A percentile compares a stretch with the other conserved stretches of the same genome.
Conservation (phyloP, 2,888 invertebrate species). For the Odontocerum albicorne region DNA sequence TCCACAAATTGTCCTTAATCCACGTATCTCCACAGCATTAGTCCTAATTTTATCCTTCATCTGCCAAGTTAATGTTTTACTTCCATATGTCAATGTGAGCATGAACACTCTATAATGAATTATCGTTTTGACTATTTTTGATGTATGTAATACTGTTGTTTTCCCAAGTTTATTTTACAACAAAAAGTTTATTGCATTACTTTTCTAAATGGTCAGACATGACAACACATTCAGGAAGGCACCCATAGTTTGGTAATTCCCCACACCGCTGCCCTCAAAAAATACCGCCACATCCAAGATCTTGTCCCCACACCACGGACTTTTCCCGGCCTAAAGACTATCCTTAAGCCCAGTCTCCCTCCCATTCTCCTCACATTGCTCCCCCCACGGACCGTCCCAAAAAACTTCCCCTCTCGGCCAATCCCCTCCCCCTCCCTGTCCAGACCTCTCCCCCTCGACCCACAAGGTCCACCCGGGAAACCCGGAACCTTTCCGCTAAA, state of each 20-base stretch:
- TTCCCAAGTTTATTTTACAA: too few species aligned
- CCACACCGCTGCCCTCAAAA: constrained; percentile 17
- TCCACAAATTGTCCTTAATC: too few species aligned
- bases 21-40: too few species aligned
- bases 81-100: too few species aligned
- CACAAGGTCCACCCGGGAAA: constrained; percentile 18
- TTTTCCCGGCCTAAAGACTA: not conserved
- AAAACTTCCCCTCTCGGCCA: constrained; percentile 4
- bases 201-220: too few species aligned
- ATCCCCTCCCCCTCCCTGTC: constrained; percentile 7
- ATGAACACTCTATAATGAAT: too few species aligned
- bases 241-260: constrained; percentile 33
- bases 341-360: not conserved
- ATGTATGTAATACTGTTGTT: too few species aligned
- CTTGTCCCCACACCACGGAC: not conserved
- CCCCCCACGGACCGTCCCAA: not conserved
- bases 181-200: too few species aligned
- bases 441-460: not conserved
- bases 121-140: too few species aligned
- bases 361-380: not conserved
- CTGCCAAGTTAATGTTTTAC: too few species aligned
- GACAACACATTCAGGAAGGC: not conserved
- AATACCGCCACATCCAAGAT: constrained; percentile 15
- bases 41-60: too few species aligned
- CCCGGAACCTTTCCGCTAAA: constrained; percentile 36